Evolutionary conservation across 2,113 vertebrate genomes (phyloP).

Genomic region (Zosterops hypoxanthus): DNA sequence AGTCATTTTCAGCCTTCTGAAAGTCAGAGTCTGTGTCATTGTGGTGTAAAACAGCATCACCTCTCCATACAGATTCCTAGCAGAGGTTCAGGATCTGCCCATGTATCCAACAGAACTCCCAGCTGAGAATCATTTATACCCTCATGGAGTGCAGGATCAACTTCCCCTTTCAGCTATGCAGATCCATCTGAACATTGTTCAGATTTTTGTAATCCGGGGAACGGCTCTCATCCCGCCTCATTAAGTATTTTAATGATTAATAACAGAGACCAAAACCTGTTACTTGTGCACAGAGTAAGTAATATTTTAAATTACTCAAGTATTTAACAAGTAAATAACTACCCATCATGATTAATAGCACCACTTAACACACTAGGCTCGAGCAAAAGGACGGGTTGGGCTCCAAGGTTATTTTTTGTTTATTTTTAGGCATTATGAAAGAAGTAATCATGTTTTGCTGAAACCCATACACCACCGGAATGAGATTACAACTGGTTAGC

Average conservation of each 20-base stretch:
- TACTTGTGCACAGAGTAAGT: background rate
- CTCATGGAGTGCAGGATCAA: rapidly evolving
- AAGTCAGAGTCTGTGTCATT: too few relatives aligned
- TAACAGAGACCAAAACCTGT: background rate
- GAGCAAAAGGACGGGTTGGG: background rate
- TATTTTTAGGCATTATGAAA: conserved; percentile 1
- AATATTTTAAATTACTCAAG: conserved; percentile 9
- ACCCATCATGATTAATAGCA: background rate
- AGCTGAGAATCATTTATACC: background rate
- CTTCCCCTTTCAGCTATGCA: rapidly evolving
- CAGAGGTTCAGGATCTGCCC: background rate
- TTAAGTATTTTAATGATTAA: background rate
- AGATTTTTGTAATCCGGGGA: background rate
- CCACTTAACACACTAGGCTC: background rate
- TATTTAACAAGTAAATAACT: conserved; percentile 2
- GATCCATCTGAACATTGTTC: background rate
- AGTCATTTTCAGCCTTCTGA: too few relatives aligned
- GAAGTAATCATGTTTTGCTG: conserved; percentile 15
- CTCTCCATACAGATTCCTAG: background rate
- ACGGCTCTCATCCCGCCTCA: background rate
- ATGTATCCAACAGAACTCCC: background rate
- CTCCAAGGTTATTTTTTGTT: background rate
- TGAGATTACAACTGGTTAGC: conserved; percentile 54
- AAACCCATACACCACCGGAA: background rate
- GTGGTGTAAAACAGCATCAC: too few relatives aligned